phyloP scores from a whole-genome alignment of 2,888 invertebrate species.

The Chrysolina americana region DNA sequence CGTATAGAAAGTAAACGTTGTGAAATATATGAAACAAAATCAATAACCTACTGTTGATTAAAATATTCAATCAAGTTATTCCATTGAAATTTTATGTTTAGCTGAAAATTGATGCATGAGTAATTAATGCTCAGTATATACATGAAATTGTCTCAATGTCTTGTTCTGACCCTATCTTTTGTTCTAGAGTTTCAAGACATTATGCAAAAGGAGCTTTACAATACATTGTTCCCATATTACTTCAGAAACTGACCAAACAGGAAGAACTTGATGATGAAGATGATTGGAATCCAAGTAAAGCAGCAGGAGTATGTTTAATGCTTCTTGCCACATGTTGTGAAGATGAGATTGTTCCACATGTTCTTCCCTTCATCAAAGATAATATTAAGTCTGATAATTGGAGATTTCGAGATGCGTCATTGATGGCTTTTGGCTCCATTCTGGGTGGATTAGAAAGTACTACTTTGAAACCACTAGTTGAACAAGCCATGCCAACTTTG shows the following conservation, averaged over 20 bases:
- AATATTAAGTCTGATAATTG: conserved; percentile 95
- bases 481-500: conserved; percentile 96
- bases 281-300: conserved; percentile 99
- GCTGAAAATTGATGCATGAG: too few species aligned
- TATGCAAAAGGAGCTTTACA: conserved; percentile 99
- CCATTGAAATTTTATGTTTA: too few species aligned
- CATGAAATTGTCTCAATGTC: too few species aligned
- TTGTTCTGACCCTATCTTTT: conserved; percentile 3
- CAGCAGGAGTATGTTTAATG: conserved; percentile 99
- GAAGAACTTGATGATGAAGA: conserved; percentile 98
- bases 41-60: too few species aligned
- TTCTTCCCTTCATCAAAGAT: conserved; percentile 95
- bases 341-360: conserved; percentile 91
- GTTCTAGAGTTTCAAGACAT: conserved; percentile 86
- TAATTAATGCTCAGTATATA: too few species aligned
- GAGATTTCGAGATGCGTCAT: conserved; percentile 90
- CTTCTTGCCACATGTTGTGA: conserved; percentile 97
- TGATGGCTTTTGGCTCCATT: conserved; percentile 96
- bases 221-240: conserved; percentile 93
- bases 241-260: conserved; percentile 95
- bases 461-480: conserved; percentile 92
- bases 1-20: too few species aligned
- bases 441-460: conserved; percentile 88
- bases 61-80: too few species aligned
- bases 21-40: too few species aligned